Evolutionary conservation across 2,888 invertebrate species (phyloP).

Genomic region (Malthinus seriepunctatus): DNA sequence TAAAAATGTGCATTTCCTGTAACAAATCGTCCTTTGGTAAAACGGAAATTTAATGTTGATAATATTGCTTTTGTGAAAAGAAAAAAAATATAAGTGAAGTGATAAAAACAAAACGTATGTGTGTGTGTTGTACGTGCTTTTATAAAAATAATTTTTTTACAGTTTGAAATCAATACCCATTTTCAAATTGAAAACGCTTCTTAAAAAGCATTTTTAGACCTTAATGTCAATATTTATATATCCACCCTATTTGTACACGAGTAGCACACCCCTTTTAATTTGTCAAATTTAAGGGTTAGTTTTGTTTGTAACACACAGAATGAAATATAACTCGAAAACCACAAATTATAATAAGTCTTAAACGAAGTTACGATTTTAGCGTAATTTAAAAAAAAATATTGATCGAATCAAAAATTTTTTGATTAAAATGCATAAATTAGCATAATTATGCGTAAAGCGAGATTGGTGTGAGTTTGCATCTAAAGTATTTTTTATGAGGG

Average conservation of each 20-base stretch:
- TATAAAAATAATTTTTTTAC: constrained; percentile 11
- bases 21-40: constrained; percentile 33
- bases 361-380: neutral
- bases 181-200: constrained; percentile 30
- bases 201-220: constrained; percentile 35
- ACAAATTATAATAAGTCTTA: neutral
- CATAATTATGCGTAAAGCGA: constrained; percentile 1
- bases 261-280: constrained; percentile 32
- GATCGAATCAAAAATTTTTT: no score
- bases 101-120: no score
- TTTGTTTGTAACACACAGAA: constrained; percentile 11
- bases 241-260: constrained; percentile 30
- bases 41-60: constrained; percentile 37
- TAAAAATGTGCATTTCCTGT: constrained; percentile 38
- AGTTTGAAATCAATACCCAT: constrained; percentile 32
- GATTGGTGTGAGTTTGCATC: constrained; percentile 20
- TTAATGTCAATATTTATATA: constrained; percentile 35
- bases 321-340: neutral
- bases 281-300: constrained; percentile 29
- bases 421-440: no score
- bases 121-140: no score
- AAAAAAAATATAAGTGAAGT: constrained; percentile 9
- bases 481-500: constrained; percentile 37
- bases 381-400: neutral
- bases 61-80: constrained; percentile 9